A percentile compares a stretch with the other conserved stretches of the same genome.
These are phyloP conservation scores for Balaeniceps rex DNA, from an alignment of 2,113 vertebrate species.

Conservation along the genomic window DNA sequence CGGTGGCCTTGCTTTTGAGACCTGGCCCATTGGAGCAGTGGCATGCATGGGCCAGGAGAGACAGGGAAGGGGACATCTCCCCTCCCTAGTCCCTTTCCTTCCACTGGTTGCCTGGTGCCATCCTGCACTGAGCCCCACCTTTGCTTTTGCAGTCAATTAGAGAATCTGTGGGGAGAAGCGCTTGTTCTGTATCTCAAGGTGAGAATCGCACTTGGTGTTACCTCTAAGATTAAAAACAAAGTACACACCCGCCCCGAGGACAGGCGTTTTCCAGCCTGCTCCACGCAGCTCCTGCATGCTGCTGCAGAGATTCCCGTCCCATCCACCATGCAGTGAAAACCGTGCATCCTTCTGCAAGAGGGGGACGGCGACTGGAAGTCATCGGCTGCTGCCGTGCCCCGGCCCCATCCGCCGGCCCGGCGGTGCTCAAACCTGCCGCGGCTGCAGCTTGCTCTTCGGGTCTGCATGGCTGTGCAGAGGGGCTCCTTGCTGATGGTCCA, in stretches of 20 bases:
- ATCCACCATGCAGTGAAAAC: neutral
- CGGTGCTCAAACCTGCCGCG: neutral
- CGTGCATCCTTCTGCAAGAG: neutral
- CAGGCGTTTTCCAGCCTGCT: neutral
- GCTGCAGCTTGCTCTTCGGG: rapidly evolving
- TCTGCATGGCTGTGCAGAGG: neutral
- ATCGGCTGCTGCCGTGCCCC: neutral
- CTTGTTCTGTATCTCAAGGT: neutral
- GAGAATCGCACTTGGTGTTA: neutral
- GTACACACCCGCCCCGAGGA: rapidly evolving
- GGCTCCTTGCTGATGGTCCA: neutral
- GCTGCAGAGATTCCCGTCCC: neutral
- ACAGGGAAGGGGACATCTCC: neutral
- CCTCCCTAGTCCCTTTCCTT: neutral
- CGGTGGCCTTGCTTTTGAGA: rapidly evolving
- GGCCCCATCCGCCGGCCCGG: neutral
- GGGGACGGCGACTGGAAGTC: neutral
- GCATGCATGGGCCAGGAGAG: neutral
- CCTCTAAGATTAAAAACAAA: neutral
- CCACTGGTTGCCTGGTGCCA: neutral
- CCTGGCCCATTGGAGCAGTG: neutral
- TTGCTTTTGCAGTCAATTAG: neutral
- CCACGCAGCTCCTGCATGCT: neutral
- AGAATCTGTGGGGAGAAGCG: neutral
- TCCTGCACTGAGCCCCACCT: neutral